A percentile compares a stretch with the other conserved stretches of the same genome.
Conservation (phyloP, 2,113 vertebrate species). For the Phylloscopus trochiloides region DNA sequence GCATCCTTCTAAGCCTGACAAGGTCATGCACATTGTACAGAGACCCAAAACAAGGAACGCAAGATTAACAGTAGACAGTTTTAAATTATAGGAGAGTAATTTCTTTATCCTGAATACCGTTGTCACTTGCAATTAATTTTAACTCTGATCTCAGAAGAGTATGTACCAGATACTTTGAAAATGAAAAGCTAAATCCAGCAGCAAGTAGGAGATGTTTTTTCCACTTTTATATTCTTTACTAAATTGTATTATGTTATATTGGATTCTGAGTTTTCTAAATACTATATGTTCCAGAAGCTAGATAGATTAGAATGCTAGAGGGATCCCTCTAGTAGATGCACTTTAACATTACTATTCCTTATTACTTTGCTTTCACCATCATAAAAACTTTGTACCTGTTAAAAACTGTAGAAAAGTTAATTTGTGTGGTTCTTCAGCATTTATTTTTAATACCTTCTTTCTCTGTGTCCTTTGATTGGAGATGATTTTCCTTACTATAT, state of each 20-base stretch:
- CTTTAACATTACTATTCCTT: background rate
- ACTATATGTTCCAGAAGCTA: background rate
- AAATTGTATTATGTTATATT: background rate
- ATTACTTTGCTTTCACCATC: background rate
- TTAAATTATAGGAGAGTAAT: conserved; percentile 17
- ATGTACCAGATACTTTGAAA: background rate
- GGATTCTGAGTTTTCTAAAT: background rate
- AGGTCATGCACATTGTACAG: background rate
- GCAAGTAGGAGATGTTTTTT: background rate
- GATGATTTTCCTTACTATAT: background rate
- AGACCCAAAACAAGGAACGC: background rate
- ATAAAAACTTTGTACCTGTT: background rate
- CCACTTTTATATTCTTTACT: background rate
- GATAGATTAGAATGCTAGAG: background rate
- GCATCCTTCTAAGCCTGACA: background rate
- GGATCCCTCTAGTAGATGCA: background rate
- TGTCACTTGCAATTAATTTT: conserved; percentile 43
- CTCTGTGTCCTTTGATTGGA: background rate
- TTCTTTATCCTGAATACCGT: conserved; percentile 6
- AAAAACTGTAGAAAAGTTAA: background rate
- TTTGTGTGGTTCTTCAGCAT: background rate
- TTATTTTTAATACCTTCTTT: background rate
- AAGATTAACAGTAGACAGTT: conserved; percentile 18
- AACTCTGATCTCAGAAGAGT: background rate
- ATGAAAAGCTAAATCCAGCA: background rate